A percentile compares a stretch with the other conserved stretches of the same genome.
Conservation (phyloP, 2,797 vertebrate genomes). For the Arnoldichthys spilopterus region DNA sequence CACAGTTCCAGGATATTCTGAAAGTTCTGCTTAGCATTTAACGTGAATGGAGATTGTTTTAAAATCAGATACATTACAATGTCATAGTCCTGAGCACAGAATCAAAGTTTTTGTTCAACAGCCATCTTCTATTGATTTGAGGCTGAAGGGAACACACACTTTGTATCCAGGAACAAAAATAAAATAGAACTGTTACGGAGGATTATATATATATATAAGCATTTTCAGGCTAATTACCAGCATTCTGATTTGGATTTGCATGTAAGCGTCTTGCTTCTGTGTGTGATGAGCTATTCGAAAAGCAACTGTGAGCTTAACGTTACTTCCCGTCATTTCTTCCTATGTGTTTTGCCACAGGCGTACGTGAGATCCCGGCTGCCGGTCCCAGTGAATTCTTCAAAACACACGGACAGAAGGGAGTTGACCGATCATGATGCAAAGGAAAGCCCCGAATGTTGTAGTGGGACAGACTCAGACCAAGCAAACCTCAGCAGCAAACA, state of each 20-base stretch:
- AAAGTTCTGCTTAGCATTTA: too few relatives aligned
- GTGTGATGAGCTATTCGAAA: not conserved
- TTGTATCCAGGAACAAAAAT: too few relatives aligned
- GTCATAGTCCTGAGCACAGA: too few relatives aligned
- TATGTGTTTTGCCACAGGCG: conserved; percentile 65
- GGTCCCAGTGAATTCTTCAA: conserved; percentile 73
- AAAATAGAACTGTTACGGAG: too few relatives aligned
- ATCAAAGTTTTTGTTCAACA: too few relatives aligned
- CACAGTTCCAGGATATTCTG: too few relatives aligned
- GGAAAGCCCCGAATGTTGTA: conserved; percentile 34
- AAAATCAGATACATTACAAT: too few relatives aligned
- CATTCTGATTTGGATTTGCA: not conserved
- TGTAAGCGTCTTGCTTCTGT: not conserved
- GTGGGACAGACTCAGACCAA: conserved; percentile 22
- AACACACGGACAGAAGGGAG: conserved; percentile 48
- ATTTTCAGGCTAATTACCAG: too few relatives aligned
- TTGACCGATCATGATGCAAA: conserved; percentile 6
- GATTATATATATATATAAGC: too few relatives aligned
- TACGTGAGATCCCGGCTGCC: conserved; percentile 84
- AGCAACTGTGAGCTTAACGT: not conserved
- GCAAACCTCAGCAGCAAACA: not conserved
- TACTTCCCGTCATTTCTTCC: not conserved
- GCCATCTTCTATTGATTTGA: too few relatives aligned
- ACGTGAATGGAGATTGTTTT: too few relatives aligned
- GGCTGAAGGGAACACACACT: too few relatives aligned